Evolutionary conservation across 2,113 vertebrate species (phyloP).

Genomic region (Rhegmatorhina hoffmannsi): DNA sequence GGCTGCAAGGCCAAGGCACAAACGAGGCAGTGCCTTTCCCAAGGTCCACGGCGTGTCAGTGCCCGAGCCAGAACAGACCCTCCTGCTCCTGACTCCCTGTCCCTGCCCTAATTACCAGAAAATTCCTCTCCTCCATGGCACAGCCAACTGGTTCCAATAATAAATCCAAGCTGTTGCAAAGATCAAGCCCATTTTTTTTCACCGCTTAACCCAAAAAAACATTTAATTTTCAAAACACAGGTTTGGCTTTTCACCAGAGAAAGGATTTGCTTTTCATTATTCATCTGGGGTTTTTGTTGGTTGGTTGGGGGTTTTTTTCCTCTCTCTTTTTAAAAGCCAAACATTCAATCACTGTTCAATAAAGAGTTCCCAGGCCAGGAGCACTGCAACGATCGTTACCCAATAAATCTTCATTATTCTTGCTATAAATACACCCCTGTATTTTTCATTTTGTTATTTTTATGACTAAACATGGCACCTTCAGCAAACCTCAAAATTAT

Average conservation of each 20-base stretch:
- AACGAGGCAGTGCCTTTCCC: background rate
- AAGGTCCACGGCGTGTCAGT: background rate
- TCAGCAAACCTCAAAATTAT: background rate
- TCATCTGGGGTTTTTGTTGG: background rate
- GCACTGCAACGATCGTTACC: background rate
- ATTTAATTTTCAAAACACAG: slow-evolving; percentile 43
- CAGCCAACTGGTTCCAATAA: slow-evolving; percentile 43
- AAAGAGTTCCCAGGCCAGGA: background rate
- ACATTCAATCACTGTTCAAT: slow-evolving; percentile 9
- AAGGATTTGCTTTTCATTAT: slow-evolving; percentile 26
- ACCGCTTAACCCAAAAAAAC: background rate
- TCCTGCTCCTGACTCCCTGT: background rate
- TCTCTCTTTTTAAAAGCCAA: slow-evolving; percentile 16
- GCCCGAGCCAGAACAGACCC: background rate
- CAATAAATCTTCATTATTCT: slow-evolving; percentile 9
- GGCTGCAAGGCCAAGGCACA: background rate
- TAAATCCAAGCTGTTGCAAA: slow-evolving; percentile 49
- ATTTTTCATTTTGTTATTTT: slow-evolving; percentile 31
- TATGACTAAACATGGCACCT: slow-evolving; percentile 10
- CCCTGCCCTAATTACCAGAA: slow-evolving; percentile 28
- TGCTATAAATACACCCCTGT: slow-evolving; percentile 33
- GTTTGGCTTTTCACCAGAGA: slow-evolving; percentile 29
- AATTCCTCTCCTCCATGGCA: slow-evolving; percentile 40
- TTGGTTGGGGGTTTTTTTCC: background rate
- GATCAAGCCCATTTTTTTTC: slow-evolving; percentile 18